Evolutionary conservation across 2,113 vertebrate genomes (phyloP).

Genomic region (Pimephales promelas): DNA sequence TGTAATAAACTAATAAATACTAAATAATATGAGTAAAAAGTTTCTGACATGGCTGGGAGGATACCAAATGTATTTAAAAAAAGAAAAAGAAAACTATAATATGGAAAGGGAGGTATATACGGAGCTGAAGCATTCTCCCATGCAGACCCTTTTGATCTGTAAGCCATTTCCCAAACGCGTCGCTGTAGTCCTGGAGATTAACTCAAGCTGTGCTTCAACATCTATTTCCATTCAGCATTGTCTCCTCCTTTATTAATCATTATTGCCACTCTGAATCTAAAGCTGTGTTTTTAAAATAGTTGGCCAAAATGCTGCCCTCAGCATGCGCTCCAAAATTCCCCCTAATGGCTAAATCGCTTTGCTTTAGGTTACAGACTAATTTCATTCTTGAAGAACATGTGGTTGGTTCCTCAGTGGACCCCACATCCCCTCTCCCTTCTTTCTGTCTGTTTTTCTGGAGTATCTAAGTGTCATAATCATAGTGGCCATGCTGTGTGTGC

Average conservation of each 20-base stretch:
- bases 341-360: constrained; percentile 62
- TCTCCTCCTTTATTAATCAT: constrained; percentile 73
- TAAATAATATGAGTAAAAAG: not conserved
- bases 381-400: constrained; percentile 72
- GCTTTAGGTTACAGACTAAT: constrained; percentile 72
- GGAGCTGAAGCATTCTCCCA: not conserved
- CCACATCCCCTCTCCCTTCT: constrained; percentile 68
- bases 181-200: constrained; percentile 15
- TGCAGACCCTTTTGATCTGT: not conserved
- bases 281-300: constrained; percentile 29
- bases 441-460: constrained; percentile 72
- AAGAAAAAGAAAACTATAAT: not conserved
- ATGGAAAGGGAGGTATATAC: not conserved
- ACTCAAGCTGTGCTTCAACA: constrained; percentile 65
- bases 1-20: not conserved
- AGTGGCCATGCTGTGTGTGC: constrained; percentile 74
- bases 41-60: not conserved
- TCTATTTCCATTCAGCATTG: constrained; percentile 69
- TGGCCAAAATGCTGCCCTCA: constrained; percentile 62
- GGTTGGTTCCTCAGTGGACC: constrained; percentile 67
- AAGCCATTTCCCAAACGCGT: constrained; percentile 10
- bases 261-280: constrained; percentile 57
- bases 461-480: constrained; percentile 81
- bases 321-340: constrained; percentile 66
- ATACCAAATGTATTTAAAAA: not conserved